Evolutionary conservation across 1,140 invertebrate genomes (phyloP), one percentile per base, ranked within the genome.

Genomic region (Sesamia nonagrioides): DNA sequence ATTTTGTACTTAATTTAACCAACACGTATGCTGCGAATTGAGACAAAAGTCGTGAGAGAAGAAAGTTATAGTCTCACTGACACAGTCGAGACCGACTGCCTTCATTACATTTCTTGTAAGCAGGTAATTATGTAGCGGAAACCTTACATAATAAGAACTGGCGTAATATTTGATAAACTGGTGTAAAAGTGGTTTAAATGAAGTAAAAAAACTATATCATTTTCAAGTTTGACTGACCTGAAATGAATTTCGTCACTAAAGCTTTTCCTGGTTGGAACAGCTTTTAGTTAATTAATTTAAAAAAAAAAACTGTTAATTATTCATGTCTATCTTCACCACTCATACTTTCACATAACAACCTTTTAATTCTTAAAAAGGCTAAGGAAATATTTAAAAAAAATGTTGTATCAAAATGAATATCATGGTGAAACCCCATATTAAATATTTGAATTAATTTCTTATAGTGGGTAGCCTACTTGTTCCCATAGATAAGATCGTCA

Each of bases 41-140:
- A 75, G 37, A 61, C 73, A 61, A 73, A 68, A 75, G 73, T 75
- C 58, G 73, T 75, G 73, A 75, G 73, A 75, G 73, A 75, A 75
- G 73, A 75, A 75, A 75, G 73, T 75, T 74, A 50, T 35, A 50
- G 73, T 61, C 56, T 50, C 35, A 50, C n/a, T 13, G 50, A 45
- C 54, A 58, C 18, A 11, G 21, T 13, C 0, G 18, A 50, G 40
- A 63, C 54, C 71, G 73, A 54, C 48, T 71, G 48, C 21, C 40
- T 63, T 75, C 73, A 75, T 61, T 61, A 75, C 13, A 18, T 75
- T 75, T 75, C 73, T 75, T 75, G 73, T 63, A 61, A 50, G 56
- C 18, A 75, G 15, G 58, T 75, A 75, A 75, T 75, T 75, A 75
- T 75, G 42, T 21, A 63, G 42, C 58, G 40, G 27, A 7, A n/a